Conservation (phyloP, 35 echinoderm and acorn worm genomes). For the Apostichopus parvimensis region DNA sequence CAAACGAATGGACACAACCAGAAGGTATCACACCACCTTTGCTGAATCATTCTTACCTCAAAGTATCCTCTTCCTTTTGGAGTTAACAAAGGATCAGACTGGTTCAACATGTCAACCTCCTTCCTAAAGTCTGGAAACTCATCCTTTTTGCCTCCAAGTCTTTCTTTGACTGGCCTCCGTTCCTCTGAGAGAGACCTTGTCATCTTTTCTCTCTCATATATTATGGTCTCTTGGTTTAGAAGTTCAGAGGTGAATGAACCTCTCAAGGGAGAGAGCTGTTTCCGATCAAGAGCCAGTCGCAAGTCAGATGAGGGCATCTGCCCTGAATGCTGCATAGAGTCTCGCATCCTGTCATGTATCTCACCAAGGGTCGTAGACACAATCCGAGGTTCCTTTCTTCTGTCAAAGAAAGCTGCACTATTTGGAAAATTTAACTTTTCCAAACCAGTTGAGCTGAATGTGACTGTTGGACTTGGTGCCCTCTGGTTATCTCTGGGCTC, state of each 20-base stretch:
- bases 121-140: constrained; percentile 63
- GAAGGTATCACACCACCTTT: too few species aligned
- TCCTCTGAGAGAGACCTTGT: constrained; percentile 36
- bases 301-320: constrained; percentile 19
- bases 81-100: constrained; percentile 36
- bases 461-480: constrained; percentile 37
- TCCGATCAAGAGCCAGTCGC: constrained; percentile 45
- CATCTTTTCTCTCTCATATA: constrained; percentile 58
- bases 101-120: constrained; percentile 39
- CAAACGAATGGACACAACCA: background rate
- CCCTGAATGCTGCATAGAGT: constrained; percentile 13
- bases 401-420: constrained; percentile 46
- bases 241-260: constrained; percentile 42
- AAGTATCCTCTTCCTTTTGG: constrained; percentile 56
- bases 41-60: constrained; percentile 23
- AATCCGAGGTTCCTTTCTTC: constrained; percentile 1
- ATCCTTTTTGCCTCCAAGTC: constrained; percentile 42
- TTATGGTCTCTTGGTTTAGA: constrained; percentile 34
- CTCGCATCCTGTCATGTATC: constrained; percentile 44
- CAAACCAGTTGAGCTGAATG: constrained; percentile 42
- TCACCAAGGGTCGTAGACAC: constrained; percentile 41
- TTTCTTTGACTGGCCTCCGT: constrained; percentile 53
- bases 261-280: constrained; percentile 32
- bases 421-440: constrained; percentile 43
- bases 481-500: constrained; percentile 16